Percentiles rank a stretch among this genome's conserved stretches.
These are phyloP conservation scores for Eucidaris tribuloides DNA, from an alignment of 35 echinoderm and acorn worm genomes.

Conservation along the genomic window DNA sequence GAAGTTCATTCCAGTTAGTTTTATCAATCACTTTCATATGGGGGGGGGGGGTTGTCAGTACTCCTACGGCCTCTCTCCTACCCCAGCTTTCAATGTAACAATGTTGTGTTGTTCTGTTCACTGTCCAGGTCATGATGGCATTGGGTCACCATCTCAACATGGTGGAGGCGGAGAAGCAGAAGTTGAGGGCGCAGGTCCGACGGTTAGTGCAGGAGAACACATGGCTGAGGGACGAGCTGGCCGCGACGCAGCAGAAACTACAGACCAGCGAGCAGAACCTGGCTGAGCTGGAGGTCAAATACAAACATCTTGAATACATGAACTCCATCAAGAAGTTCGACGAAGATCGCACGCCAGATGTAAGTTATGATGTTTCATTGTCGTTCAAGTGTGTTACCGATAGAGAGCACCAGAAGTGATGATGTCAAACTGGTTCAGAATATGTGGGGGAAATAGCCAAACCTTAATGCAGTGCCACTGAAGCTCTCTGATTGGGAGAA, in stretches of 20 bases:
- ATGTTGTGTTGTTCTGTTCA: neutral
- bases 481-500: too few species aligned
- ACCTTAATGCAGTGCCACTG: too few species aligned
- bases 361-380: too few species aligned
- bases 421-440: too few species aligned
- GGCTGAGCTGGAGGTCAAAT: constrained; percentile 90
- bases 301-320: constrained; percentile 98
- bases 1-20: too few species aligned
- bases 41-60: too few species aligned
- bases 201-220: constrained; percentile 94
- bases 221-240: constrained; percentile 93
- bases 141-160: constrained; percentile 97
- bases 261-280: constrained; percentile 93
- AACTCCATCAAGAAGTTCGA: constrained; percentile 99
- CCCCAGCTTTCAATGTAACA: too few species aligned
- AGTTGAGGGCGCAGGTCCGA: constrained; percentile 91
- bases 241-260: constrained; percentile 98
- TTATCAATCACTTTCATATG: too few species aligned
- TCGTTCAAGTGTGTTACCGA: too few species aligned
- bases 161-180: constrained; percentile 99
- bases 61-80: too few species aligned
- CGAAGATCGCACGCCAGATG: constrained; percentile 83
- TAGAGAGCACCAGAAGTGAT: too few species aligned
- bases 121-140: constrained; percentile 94
- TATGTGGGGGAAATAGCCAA: too few species aligned